These are phyloP conservation scores for Hylaeus anthracinus DNA, from an alignment of 1,140 invertebrate genomes.

Conservation along the genomic window DNA sequence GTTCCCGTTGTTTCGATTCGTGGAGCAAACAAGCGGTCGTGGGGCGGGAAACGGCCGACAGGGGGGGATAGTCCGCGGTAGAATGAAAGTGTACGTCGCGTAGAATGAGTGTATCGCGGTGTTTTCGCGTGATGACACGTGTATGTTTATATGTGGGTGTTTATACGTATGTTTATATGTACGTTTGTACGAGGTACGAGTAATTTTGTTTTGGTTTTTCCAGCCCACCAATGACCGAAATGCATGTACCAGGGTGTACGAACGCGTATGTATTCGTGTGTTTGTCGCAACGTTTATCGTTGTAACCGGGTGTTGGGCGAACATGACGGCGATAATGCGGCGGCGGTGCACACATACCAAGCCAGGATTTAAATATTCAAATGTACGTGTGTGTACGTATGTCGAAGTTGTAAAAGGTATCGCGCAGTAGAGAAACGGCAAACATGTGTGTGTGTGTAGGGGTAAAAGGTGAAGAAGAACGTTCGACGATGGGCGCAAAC, in stretches of 20 bases:
- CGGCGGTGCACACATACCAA: slow-evolving; percentile 75
- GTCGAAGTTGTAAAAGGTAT: slow-evolving; percentile 7
- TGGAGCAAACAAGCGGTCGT: slow-evolving; percentile 17
- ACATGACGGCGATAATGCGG: slow-evolving; percentile 72
- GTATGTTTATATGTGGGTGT: slow-evolving; percentile 10
- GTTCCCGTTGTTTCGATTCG: slow-evolving; percentile 20
- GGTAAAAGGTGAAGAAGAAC: too few species aligned
- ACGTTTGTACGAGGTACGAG: slow-evolving; percentile 4
- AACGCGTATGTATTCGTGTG: slow-evolving; percentile 22
- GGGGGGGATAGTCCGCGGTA: slow-evolving; percentile 10
- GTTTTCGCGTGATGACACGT: slow-evolving; percentile 14
- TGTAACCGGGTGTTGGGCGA: slow-evolving; percentile 57
- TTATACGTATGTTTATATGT: neutral
- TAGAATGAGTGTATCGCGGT: slow-evolving; percentile 36
- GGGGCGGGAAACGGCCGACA: neutral
- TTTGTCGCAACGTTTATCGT: slow-evolving; percentile 41
- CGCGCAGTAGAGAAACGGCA: too few species aligned
- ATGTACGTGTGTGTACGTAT: slow-evolving; percentile 63
- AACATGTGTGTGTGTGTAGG: neutral
- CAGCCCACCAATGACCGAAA: slow-evolving; percentile 45
- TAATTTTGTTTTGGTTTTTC: slow-evolving; percentile 51
- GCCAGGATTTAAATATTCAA: slow-evolving; percentile 69
- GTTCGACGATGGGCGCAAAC: too few species aligned
- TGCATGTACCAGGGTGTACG: slow-evolving; percentile 72
- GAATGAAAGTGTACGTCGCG: slow-evolving; percentile 47